Evolutionary conservation across 2,888 invertebrate genomes (phyloP).

Genomic region (Tachystola acroxantha): DNA sequence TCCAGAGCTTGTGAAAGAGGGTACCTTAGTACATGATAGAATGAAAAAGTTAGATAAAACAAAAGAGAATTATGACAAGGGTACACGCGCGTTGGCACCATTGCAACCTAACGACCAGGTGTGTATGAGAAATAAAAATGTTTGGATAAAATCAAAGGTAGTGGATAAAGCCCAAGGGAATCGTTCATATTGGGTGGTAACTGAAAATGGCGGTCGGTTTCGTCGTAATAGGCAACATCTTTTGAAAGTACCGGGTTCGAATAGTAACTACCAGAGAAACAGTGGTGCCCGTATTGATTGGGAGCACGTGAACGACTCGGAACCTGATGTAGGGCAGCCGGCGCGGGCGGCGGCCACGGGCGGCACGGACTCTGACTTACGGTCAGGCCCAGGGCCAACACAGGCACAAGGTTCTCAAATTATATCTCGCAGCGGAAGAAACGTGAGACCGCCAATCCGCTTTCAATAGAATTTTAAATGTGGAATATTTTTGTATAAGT

Average conservation of each 20-base stretch:
- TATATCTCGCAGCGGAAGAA: no score
- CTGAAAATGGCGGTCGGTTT: conserved; percentile 2
- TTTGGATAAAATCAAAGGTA: conserved; percentile 2
- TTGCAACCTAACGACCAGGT: conserved; percentile 1
- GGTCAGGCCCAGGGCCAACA: no score
- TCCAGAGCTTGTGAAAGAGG: background rate
- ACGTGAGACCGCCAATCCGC: no score
- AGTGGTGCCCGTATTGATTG: background rate
- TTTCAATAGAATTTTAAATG: no score
- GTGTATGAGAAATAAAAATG: background rate
- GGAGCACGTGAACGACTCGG: conserved; percentile 1
- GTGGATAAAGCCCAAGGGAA: background rate
- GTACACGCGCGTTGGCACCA: background rate
- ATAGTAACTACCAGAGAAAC: background rate
- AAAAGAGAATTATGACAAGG: conserved; percentile 4
- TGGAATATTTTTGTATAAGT: no score
- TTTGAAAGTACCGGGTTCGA: background rate
- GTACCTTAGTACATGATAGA: background rate
- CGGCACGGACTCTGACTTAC: no score
- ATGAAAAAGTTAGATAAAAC: no score
- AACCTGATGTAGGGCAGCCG: background rate
- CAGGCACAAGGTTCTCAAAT: no score
- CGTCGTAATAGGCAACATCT: conserved; percentile 9
- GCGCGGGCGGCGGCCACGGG: no score
- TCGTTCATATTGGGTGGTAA: conserved; percentile 9